Evolutionary conservation across 2,113 vertebrate genomes (phyloP).

Genomic region (Alligator mississippiensis): DNA sequence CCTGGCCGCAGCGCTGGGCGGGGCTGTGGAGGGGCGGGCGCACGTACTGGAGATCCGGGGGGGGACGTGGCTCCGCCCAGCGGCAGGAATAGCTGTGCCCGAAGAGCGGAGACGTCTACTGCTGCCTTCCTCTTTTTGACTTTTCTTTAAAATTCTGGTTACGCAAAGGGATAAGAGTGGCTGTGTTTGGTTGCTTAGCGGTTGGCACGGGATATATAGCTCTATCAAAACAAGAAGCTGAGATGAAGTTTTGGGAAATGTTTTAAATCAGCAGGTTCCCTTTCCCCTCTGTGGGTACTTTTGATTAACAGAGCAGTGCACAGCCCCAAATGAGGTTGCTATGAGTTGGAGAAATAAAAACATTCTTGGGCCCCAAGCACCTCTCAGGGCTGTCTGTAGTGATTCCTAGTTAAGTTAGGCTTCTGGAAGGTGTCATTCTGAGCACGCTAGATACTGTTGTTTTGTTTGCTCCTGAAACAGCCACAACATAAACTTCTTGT

Average conservation of each 20-base stretch:
- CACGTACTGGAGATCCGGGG: too few species aligned
- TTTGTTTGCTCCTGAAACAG: not conserved
- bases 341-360: not conserved
- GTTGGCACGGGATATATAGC: not conserved
- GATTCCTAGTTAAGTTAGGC: not conserved
- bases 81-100: too few species aligned
- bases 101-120: too few species aligned
- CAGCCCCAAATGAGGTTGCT: not conserved
- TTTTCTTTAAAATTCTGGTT: not conserved
- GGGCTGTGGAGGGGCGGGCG: not conserved
- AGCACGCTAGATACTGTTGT: not conserved
- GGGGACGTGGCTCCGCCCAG: not conserved
- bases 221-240: not conserved
- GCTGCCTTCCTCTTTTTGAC: not conserved
- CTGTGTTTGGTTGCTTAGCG: not conserved
- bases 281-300: not conserved
- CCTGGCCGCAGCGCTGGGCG: not conserved
- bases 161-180: too few species aligned
- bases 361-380: not conserved
- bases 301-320: not conserved
- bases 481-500: not conserved
- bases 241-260: not conserved
- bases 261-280: not conserved
- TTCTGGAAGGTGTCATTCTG: not conserved
- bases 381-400: not conserved